A percentile compares a stretch with the other conserved stretches of the same genome.
Conservation (phyloP, 2,797 vertebrate species). For the Staurois parvus region DNA sequence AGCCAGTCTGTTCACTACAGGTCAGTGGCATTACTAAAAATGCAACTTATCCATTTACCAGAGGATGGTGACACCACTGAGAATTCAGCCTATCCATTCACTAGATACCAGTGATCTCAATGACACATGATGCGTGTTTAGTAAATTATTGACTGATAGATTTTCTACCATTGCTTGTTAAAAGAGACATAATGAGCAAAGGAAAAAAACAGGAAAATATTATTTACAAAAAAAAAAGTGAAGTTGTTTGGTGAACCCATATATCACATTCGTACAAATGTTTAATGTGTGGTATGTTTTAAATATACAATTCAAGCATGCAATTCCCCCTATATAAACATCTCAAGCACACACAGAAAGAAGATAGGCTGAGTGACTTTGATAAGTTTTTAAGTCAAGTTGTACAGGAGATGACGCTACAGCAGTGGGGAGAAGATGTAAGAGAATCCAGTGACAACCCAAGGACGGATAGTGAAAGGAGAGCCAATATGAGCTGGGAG, state of each 20-base stretch:
- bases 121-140: not conserved
- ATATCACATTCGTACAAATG: not conserved
- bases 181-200: not conserved
- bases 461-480: constrained; percentile 52
- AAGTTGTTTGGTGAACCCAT: not conserved
- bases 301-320: not conserved
- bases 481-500: constrained; percentile 19
- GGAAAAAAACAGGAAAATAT: not conserved
- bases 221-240: not conserved
- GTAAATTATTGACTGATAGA: not conserved
- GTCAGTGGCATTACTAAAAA: too few relatives aligned
- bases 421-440: constrained; percentile 25
- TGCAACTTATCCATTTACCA: too few relatives aligned
- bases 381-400: constrained; percentile 19
- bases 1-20: too few relatives aligned
- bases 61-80: too few relatives aligned
- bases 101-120: not conserved
- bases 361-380: not conserved
- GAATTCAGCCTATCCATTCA: not conserved
- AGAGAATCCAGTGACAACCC: constrained; percentile 16
- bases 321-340: not conserved
- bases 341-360: not conserved
- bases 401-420: constrained; percentile 1
- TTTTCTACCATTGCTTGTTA: not conserved
- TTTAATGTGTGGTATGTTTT: not conserved